These are phyloP conservation scores for Drosophila subpulchrella DNA, from an alignment of 1,140 invertebrate species.

Conservation along the genomic window DNA sequence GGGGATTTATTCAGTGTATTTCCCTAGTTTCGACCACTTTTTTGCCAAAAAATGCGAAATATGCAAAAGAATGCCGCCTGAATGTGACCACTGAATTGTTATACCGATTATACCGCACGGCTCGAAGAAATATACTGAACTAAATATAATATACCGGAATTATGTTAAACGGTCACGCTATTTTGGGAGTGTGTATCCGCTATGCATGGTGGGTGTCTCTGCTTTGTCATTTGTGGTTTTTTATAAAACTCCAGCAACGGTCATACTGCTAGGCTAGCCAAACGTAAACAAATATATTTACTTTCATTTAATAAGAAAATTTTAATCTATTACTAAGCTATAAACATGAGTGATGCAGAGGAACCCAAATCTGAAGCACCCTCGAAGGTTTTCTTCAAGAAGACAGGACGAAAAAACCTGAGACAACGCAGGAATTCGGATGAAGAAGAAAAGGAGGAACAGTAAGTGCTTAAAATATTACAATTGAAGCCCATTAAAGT, in stretches of 20 bases:
- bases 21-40: too few relatives aligned
- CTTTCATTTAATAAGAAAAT: not conserved
- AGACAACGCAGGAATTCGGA: slow-evolving; percentile 67
- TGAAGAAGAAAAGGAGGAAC: slow-evolving; percentile 65
- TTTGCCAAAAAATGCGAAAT: slow-evolving; percentile 24
- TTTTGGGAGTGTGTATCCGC: too few relatives aligned
- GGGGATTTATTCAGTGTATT: not conserved
- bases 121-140: not conserved
- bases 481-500: not conserved
- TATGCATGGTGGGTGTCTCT: too few relatives aligned
- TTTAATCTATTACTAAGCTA: not conserved
- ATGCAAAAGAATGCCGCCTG: slow-evolving; percentile 19
- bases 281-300: slow-evolving; percentile 38
- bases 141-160: not conserved
- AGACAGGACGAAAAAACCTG: slow-evolving; percentile 66
- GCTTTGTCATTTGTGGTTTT: not conserved
- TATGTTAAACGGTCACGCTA: too few relatives aligned
- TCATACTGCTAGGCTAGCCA: not conserved
- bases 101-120: too few relatives aligned
- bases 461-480: slow-evolving; percentile 35
- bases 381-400: slow-evolving; percentile 73
- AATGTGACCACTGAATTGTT: not conserved
- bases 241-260: not conserved
- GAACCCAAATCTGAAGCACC: slow-evolving; percentile 5
- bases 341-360: slow-evolving; percentile 26